phyloP scores from a whole-genome alignment of 1,140 invertebrate species.

The Lucilia sericata region DNA sequence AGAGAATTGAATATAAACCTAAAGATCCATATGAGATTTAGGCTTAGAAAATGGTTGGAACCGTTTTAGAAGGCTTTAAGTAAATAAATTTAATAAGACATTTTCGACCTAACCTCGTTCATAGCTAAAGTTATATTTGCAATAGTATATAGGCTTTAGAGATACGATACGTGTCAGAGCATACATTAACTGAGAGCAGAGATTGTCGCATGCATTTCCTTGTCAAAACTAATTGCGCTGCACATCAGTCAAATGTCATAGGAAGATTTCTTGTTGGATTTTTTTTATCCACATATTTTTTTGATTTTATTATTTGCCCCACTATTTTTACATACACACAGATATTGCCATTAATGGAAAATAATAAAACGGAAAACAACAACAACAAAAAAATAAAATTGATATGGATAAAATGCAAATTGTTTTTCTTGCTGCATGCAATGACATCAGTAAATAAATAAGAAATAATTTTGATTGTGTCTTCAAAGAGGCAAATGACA shows the following conservation, averaged over 20 bases:
- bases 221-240: conserved; percentile 44
- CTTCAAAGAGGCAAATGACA: conserved; percentile 27
- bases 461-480: conserved; percentile 20
- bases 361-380: neutral
- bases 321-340: neutral
- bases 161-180: conserved; percentile 37
- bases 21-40: no score
- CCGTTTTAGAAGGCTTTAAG: no score
- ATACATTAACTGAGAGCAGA: conserved; percentile 40
- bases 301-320: conserved; percentile 5
- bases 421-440: neutral
- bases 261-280: neutral
- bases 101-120: no score
- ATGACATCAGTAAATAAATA: neutral
- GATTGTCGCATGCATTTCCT: conserved; percentile 41
- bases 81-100: no score
- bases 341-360: neutral
- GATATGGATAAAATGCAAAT: conserved; percentile 5
- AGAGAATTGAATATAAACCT: no score
- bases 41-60: no score
- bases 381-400: neutral
- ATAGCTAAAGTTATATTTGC: neutral
- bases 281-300: neutral
- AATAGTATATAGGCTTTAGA: conserved; percentile 32
- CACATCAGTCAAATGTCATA: conserved; percentile 45